phyloP scores from a whole-genome alignment of 2,113 vertebrate genomes.

The Indicator indicator region DNA sequence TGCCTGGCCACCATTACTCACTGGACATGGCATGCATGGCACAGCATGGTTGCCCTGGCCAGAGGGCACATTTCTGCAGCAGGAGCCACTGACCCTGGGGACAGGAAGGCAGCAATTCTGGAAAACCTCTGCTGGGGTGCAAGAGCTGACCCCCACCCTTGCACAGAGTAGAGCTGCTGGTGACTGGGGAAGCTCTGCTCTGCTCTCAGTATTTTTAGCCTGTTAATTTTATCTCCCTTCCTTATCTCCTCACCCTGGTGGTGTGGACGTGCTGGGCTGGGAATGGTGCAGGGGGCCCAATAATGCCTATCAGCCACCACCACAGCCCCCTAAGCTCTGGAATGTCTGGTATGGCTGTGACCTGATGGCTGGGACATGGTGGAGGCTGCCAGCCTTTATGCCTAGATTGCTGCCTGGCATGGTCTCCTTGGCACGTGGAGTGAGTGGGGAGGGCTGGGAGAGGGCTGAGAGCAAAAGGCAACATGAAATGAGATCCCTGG shows the following conservation, averaged over 20 bases:
- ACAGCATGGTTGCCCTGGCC: background rate
- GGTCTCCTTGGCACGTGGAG: background rate
- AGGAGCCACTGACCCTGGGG: fast-evolving
- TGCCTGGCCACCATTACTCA: too few relatives aligned
- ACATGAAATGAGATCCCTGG: background rate
- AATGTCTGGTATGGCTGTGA: background rate
- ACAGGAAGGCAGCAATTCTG: background rate
- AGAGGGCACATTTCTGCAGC: background rate
- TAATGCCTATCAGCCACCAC: background rate
- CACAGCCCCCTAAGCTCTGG: background rate
- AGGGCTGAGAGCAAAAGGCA: constrained; percentile 7
- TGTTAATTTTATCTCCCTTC: background rate
- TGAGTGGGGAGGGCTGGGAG: background rate
- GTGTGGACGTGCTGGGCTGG: background rate
- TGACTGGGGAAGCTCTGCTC: background rate
- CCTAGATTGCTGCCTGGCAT: background rate
- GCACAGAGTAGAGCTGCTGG: fast-evolving
- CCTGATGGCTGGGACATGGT: fast-evolving
- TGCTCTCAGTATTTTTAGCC: constrained; percentile 53
- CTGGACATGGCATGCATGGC: background rate
- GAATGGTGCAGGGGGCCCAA: background rate
- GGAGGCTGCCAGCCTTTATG: background rate
- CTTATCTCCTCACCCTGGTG: background rate
- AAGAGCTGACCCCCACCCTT: background rate
- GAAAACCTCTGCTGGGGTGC: background rate